Evolutionary conservation across 2,797 vertebrate genomes (phyloP).

Genomic region (Cyclopterus lumpus): DNA sequence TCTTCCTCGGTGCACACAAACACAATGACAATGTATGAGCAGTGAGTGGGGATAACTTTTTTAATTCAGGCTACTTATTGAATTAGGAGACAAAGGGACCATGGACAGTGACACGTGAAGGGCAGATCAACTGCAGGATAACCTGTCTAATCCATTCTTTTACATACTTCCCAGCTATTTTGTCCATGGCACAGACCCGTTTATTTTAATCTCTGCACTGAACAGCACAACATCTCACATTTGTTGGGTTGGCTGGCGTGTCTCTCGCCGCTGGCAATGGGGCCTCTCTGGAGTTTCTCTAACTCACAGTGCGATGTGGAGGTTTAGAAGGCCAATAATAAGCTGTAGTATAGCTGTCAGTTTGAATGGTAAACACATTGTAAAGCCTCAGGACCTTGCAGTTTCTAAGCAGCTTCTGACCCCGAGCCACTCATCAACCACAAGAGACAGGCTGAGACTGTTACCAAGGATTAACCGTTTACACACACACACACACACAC

Average conservation of each 20-base stretch:
- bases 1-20: conserved; percentile 41
- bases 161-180: conserved; percentile 19
- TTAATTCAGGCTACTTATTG: conserved; percentile 55
- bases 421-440: conserved; percentile 75
- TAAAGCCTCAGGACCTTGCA: conserved; percentile 72
- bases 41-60: conserved; percentile 50
- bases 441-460: conserved; percentile 61
- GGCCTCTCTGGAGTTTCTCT: conserved; percentile 71
- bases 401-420: conserved; percentile 69
- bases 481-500: conserved; percentile 2
- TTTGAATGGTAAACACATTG: conserved; percentile 79
- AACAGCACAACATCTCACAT: conserved; percentile 40
- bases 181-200: conserved; percentile 23
- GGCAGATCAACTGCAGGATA: conserved; percentile 43
- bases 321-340: conserved; percentile 78
- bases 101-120: conserved; percentile 50
- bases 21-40: conserved; percentile 51
- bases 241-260: conserved; percentile 44
- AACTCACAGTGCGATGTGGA: conserved; percentile 63
- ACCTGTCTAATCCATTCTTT: conserved; percentile 54
- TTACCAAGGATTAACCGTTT: conserved; percentile 62
- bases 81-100: conserved; percentile 54
- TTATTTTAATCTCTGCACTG: conserved; percentile 59
- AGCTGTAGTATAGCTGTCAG: conserved; percentile 76
- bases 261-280: conserved; percentile 54